Percentiles rank a stretch among this genome's conserved stretches.
Evolutionary conservation across 2,113 vertebrate genomes (phyloP).

Genomic region (Candoia aspera): DNA sequence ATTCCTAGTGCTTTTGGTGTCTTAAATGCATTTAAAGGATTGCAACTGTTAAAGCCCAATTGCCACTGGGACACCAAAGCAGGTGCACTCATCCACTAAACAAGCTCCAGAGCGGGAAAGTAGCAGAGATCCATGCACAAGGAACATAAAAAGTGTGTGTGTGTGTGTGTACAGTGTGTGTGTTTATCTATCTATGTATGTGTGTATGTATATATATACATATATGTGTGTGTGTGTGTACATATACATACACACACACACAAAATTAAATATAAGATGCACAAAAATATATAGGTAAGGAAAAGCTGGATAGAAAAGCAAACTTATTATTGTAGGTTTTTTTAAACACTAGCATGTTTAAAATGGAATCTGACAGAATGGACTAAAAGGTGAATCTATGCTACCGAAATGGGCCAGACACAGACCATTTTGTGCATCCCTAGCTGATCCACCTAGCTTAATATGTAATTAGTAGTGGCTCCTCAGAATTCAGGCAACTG

Average conservation of each 20-base stretch:
- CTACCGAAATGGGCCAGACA: background rate
- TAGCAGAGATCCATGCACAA: background rate
- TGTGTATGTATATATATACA: background rate
- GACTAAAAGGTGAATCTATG: background rate
- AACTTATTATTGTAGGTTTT: background rate
- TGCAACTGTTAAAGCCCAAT: constrained; percentile 64
- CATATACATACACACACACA: background rate
- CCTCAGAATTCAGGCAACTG: background rate
- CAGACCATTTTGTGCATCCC: background rate
- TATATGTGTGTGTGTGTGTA: background rate
- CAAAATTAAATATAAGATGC: background rate
- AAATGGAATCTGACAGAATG: background rate
- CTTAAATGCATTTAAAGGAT: constrained; percentile 71
- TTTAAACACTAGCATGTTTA: background rate
- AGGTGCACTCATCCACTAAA: constrained; percentile 58
- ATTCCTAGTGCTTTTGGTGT: constrained; percentile 55
- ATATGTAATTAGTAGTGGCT: background rate
- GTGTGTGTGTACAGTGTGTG: background rate
- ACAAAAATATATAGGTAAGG: background rate
- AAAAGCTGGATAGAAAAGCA: background rate
- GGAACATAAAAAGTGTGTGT: background rate
- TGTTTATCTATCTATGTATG: no score
- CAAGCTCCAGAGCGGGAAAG: constrained; percentile 28
- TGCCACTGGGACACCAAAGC: constrained; percentile 60
- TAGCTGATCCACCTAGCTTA: background rate